These are phyloP conservation scores for Acanthurus lineatus DNA, from an alignment of 2,797 vertebrate species.

Conservation along the genomic window DNA sequence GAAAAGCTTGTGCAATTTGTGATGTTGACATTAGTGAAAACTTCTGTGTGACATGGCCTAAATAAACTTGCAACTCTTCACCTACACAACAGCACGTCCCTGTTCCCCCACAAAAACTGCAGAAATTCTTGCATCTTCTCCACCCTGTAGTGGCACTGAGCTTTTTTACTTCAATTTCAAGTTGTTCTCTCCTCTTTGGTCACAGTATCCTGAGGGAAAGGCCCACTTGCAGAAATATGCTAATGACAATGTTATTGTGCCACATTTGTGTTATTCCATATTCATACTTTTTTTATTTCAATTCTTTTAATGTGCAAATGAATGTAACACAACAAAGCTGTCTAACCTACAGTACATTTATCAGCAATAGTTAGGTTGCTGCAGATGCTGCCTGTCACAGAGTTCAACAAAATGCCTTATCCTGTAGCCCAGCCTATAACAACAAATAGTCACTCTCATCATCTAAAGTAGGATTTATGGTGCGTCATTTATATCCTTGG, in stretches of 20 bases:
- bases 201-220: slow-evolving; percentile 61
- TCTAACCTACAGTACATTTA: slow-evolving; percentile 32
- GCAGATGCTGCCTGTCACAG: slow-evolving; percentile 12
- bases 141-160: slow-evolving; percentile 21
- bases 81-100: background rate
- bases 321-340: slow-evolving; percentile 44
- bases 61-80: slow-evolving; percentile 2
- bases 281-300: slow-evolving; percentile 55
- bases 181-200: slow-evolving; percentile 48
- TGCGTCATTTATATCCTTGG: background rate
- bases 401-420: background rate
- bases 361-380: background rate
- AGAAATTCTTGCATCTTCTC: slow-evolving; percentile 31
- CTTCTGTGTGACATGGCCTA: slow-evolving; percentile 18
- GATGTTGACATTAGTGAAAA: slow-evolving; percentile 16
- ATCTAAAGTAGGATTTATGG: background rate
- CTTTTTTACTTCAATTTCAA: slow-evolving; percentile 18
- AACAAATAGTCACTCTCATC: slow-evolving; percentile 3
- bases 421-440: background rate
- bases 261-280: slow-evolving; percentile 62
- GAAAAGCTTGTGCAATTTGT: no score
- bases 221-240: slow-evolving; percentile 61
- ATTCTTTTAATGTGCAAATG: slow-evolving; percentile 75
- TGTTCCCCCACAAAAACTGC: background rate
- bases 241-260: slow-evolving; percentile 61